Base-by-base conservation (phyloP, 1,140 invertebrate genomes). In the Popillia japonica region DNA sequence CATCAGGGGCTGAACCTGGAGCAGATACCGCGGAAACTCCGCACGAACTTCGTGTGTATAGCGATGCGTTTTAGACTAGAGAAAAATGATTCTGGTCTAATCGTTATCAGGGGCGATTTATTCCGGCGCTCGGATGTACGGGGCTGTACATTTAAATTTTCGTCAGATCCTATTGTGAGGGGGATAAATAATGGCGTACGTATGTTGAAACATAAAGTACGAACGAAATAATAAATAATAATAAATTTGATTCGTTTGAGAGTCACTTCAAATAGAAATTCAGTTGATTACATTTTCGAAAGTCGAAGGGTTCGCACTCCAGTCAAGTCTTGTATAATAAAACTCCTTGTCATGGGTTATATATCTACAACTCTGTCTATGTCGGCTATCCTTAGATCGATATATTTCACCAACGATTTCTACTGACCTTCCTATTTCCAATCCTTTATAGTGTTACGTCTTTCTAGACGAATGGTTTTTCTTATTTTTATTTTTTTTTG, bases 321-420 rank as follows among this genome's bases (percentile, higher is more conserved):
- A n/a, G 44, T 10, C 44, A 48, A 48, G 44, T 48, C 44, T 7
- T 48, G 44, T 48, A 74, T 74, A 78, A 78, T 78, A 78, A 78
- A 78, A 78, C 73, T 78, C 72, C 77, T 55, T 74, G 77, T 78
- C 77, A 34, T 68, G 68, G 77, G 72, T 74, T 78, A 74, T 78
- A 76, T 68, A 61, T 77, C 76, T 77, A 68, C 76, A 77, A 64
- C 76, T 77, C 59, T 42, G 61, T 77, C 40, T 40, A 23, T 68
- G 61, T 64, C 61, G 59, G 40, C 34, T 44, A 40, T 68, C 17
- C 59, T 7, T n/a, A 40, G 40, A 77, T 77, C 76, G 76, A 77
- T 77, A 77, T 42, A 77, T 77, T 77, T 77, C 41, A 77, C 59
- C 34, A 41, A 14, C 44, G 14, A 22, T 64, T 17, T 77, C 34